Percentiles rank a stretch among this genome's conserved stretches.
Evolutionary conservation across 2,797 vertebrate genomes (phyloP).

Genomic region (Muraenolepis orangiensis): DNA sequence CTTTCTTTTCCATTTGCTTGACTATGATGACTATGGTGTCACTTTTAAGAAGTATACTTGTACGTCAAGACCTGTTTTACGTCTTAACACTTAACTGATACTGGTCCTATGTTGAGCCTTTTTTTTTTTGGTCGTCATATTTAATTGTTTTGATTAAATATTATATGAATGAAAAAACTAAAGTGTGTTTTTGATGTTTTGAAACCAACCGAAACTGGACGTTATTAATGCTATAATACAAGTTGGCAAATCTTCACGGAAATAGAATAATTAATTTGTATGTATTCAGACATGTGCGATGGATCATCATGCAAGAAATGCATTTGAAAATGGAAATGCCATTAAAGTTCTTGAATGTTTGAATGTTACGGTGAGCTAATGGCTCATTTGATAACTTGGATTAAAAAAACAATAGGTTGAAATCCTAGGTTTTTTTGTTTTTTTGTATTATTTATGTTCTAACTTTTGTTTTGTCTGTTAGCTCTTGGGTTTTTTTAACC

Average conservation of each 20-base stretch:
- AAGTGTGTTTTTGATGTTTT: constrained; percentile 6
- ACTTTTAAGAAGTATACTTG: constrained; percentile 65
- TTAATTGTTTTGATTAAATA: constrained; percentile 79
- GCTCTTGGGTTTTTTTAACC: not conserved
- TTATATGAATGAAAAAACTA: constrained; percentile 43
- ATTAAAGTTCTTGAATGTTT: not conserved
- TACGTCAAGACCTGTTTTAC: constrained; percentile 45
- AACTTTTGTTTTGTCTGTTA: not conserved
- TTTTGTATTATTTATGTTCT: not conserved
- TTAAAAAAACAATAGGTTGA: not conserved
- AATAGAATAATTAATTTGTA: no score
- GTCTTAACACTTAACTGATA: constrained; percentile 75
- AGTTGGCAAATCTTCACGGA: not conserved
- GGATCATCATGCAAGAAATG: not conserved
- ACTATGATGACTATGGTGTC: constrained; percentile 70
- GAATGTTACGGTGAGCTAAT: not conserved
- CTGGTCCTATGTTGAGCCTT: constrained; percentile 75
- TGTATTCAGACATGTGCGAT: not conserved
- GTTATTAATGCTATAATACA: not conserved
- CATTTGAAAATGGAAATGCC: not conserved
- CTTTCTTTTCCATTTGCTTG: constrained; percentile 55
- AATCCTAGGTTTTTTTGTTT: not conserved
- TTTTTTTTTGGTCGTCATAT: constrained; percentile 79
- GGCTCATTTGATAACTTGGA: not conserved
- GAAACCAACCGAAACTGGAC: not conserved